Percentiles rank a stretch among this genome's conserved stretches.
Conservation (phyloP, 2,888 invertebrate genomes). For the Colostygia pectinataria region DNA sequence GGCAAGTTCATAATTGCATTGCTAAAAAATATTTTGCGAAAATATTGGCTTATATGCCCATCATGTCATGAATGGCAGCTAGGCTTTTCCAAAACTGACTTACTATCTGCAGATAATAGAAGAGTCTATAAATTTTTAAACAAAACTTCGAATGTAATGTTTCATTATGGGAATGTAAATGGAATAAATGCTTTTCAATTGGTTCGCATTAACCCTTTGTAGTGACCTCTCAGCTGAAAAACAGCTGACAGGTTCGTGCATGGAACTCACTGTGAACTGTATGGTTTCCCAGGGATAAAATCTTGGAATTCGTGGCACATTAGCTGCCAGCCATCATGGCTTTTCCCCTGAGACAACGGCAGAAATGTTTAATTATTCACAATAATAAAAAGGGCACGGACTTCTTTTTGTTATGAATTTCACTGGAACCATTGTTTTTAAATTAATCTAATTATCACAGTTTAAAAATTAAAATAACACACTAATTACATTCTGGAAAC, state of each 20-base stretch:
- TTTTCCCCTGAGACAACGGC: neutral
- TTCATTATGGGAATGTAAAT: conserved; percentile 16
- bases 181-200: conserved; percentile 1
- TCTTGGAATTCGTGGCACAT: neutral
- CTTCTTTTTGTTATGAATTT: conserved; percentile 33
- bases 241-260: no score
- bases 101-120: no score
- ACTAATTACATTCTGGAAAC: conserved; percentile 58
- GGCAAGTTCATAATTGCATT: conserved; percentile 29
- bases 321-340: neutral
- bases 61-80: no score
- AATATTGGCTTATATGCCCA: no score
- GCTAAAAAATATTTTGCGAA: conserved; percentile 1
- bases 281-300: no score
- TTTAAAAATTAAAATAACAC: conserved; percentile 76
- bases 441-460: conserved; percentile 81
- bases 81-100: no score
- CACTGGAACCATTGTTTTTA: conserved; percentile 50
- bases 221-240: no score
- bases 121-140: neutral
- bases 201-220: neutral
- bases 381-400: neutral
- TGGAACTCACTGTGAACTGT: no score
- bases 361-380: conserved; percentile 8
- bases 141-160: conserved; percentile 6